phyloP scores from a whole-genome alignment of 2,113 vertebrate genomes.

The Fregetta grallaria region DNA sequence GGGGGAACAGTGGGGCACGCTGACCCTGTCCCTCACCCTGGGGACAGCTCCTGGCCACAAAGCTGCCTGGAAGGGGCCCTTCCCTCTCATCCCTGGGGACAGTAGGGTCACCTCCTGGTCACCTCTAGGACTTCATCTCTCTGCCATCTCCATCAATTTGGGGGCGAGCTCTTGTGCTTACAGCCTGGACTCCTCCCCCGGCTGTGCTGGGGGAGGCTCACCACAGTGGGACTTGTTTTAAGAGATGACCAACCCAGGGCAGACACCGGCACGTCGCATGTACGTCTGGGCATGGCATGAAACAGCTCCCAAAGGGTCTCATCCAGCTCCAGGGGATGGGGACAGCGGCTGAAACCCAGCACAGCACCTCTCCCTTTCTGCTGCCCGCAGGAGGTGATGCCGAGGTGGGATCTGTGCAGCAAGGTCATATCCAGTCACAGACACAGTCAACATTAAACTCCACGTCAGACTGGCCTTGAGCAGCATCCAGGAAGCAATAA shows the following conservation, averaged over 20 bases:
- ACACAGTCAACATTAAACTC: not conserved
- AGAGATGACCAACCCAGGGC: not conserved
- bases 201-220: not conserved
- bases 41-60: not conserved
- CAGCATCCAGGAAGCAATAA: constrained; percentile 40
- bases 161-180: not conserved
- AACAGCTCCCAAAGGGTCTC: not conserved
- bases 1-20: not conserved
- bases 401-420: not conserved
- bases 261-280: not conserved
- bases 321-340: not conserved
- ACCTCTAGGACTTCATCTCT: not conserved
- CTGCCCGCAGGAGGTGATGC: not conserved
- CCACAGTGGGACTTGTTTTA: not conserved
- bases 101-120: not conserved
- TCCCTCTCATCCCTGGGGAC: not conserved
- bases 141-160: not conserved
- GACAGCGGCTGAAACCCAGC: not conserved
- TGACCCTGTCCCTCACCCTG: not conserved
- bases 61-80: not conserved
- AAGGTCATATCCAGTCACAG: not conserved
- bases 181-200: not conserved
- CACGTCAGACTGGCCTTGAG: not conserved
- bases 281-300: accelerated
- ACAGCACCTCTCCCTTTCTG: not conserved